Percentiles rank a stretch among this genome's conserved stretches.
Conservation (phyloP, 2,113 vertebrate species). For the Stictonetta naevosa region DNA sequence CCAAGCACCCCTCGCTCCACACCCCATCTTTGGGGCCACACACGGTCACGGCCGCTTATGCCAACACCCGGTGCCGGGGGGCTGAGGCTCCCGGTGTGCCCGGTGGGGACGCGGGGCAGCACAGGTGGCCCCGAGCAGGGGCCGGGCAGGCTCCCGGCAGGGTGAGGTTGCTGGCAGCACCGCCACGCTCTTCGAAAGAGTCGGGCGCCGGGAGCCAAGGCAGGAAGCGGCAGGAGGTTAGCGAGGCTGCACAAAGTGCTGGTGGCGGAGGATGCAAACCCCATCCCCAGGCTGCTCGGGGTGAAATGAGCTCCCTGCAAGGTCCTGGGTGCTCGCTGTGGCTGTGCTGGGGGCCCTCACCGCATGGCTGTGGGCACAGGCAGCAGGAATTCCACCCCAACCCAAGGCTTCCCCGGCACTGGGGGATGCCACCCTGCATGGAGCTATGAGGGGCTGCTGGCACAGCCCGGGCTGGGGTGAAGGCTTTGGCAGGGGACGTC, state of each 20-base stretch:
- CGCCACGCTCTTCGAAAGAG: neutral
- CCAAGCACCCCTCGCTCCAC: neutral
- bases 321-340: neutral
- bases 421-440: accelerated
- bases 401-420: neutral
- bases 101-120: neutral
- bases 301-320: neutral
- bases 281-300: neutral
- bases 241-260: accelerated
- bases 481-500: constrained; percentile 11
- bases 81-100: neutral
- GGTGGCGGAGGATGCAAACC: neutral
- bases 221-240: neutral
- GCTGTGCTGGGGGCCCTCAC: too few relatives aligned
- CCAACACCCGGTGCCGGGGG: neutral
- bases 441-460: accelerated
- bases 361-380: neutral
- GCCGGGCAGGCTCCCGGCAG: neutral
- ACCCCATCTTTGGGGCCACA: neutral
- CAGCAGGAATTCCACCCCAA: neutral
- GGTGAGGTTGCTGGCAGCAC: constrained; percentile 12
- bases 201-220: neutral
- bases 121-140: neutral
- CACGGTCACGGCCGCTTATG: accelerated
- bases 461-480: neutral